Evolutionary conservation across 2,113 vertebrate genomes (phyloP).

Genomic region (Tursiops truncatus): DNA sequence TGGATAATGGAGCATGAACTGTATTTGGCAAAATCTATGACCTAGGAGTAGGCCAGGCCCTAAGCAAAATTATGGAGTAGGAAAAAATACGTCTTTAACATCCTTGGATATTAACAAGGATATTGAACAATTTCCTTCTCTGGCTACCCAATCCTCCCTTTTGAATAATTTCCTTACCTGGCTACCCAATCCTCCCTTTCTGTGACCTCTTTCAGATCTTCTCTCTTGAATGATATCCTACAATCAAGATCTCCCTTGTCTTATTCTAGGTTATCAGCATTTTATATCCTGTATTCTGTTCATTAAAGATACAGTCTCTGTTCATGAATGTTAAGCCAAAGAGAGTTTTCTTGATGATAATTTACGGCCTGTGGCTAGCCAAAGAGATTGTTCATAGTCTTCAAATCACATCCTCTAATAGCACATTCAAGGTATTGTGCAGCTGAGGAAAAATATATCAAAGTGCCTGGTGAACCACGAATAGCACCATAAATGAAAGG

Average conservation of each 20-base stretch:
- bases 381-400: not conserved
- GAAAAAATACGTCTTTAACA: not conserved
- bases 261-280: not conserved
- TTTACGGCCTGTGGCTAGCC: not conserved
- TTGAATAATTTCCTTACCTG: not conserved
- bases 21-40: slow-evolving; percentile 39
- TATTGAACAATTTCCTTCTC: not conserved
- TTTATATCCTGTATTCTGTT: not conserved
- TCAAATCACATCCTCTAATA: not conserved
- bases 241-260: not conserved
- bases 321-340: not conserved
- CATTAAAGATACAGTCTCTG: not conserved
- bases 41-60: not conserved
- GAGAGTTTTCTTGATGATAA: not conserved
- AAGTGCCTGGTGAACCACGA: not conserved
- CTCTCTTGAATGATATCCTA: not conserved
- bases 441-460: not conserved
- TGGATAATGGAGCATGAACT: slow-evolving; percentile 34
- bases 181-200: not conserved
- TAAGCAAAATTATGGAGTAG: slow-evolving; percentile 20
- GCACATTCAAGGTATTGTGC: not conserved
- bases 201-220: not conserved
- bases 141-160: not conserved
- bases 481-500: not conserved
- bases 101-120: not conserved